Evolutionary conservation across 2,888 invertebrate species (phyloP).

Genomic region (Aphrophora alni): DNA sequence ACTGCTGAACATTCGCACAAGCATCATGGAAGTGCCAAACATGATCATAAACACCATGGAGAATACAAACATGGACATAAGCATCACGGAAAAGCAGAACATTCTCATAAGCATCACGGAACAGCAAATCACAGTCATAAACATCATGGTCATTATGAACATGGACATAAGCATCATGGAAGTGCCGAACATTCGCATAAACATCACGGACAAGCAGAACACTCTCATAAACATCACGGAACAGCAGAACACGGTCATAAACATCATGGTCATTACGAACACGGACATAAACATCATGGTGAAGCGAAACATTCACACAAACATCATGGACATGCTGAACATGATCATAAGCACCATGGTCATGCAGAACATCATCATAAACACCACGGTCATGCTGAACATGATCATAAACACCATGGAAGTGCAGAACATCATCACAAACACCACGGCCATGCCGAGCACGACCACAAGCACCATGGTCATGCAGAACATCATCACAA

Average conservation of each 20-base stretch:
- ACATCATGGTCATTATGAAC: slow-evolving; percentile 45
- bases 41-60: slow-evolving; percentile 39
- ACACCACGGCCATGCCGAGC: slow-evolving; percentile 33
- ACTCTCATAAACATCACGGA: slow-evolving; percentile 46
- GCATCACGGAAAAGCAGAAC: slow-evolving; percentile 18
- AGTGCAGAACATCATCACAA: slow-evolving; percentile 44
- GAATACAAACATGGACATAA: slow-evolving; percentile 1
- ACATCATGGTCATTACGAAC: slow-evolving; percentile 41
- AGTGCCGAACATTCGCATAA: slow-evolving; percentile 43
- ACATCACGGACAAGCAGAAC: slow-evolving; percentile 40
- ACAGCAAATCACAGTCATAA: slow-evolving; percentile 36
- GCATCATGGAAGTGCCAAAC: slow-evolving; percentile 43
- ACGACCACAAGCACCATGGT: slow-evolving; percentile 47
- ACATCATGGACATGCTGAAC: slow-evolving; percentile 46
- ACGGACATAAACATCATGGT: slow-evolving; percentile 47
- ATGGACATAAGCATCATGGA: slow-evolving; percentile 43
- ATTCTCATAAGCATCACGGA: slow-evolving; percentile 6
- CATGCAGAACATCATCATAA: slow-evolving; percentile 37
- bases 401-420: slow-evolving; percentile 37
- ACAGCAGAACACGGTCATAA: slow-evolving; percentile 36
- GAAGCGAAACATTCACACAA: slow-evolving; percentile 47
- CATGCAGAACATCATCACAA: slow-evolving; percentile 36
- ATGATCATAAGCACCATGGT: slow-evolving; percentile 45
- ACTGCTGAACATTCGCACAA: slow-evolving; percentile 43
- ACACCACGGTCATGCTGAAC: slow-evolving; percentile 29